Base-by-base conservation (phyloP, 1,140 invertebrate genomes). In the Plectrocnemia conspersa region DNA sequence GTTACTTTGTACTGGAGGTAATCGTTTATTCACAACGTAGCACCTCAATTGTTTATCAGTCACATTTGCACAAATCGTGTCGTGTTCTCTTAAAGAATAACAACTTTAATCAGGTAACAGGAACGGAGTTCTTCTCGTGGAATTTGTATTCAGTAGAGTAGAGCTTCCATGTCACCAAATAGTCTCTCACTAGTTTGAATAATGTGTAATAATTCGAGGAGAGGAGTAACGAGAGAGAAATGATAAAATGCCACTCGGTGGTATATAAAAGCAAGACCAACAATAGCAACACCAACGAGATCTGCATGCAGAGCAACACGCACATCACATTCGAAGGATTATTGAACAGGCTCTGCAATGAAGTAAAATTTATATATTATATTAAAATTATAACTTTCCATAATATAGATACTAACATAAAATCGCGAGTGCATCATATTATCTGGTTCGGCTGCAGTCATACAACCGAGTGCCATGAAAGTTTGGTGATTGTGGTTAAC, bases 131-230 rank as follows among this genome's bases (percentile, higher is more conserved):
- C 36, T 79, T 79, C 47, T 82, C 79, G 65, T 86, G 82, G 61
- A 86, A 79, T 59, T 82, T 76, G 61, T 80, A 77, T 70, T 91
- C 88, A 0, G 84, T 79, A 63, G 82, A 81, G 64, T 91, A 92
- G 4, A 91, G 79, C 66, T 84, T 86, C 74, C 82, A 86, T 52
- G 91, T 84, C 29, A 96, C 81, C 0, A 94, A 72, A 69, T 87
- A 90, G 69, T 97, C 91, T 46, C 93, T 77, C 3, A 85, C 75
- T 45, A 95, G 75, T 73, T 94, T 94, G 64, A 91, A 97, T 4
- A 98, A 77, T 0, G 91, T 88, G 62, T 92, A 88, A 71, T 94
- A 94, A 70, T 95, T 96, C 40, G 89, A 88, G 64, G 93, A 85
- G 7, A 95, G 78, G 19, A 97, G 74, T 24, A 94, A 75, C 10